Base-by-base conservation (phyloP, 2,797 vertebrate species). In the Poecile montanus region DNA sequence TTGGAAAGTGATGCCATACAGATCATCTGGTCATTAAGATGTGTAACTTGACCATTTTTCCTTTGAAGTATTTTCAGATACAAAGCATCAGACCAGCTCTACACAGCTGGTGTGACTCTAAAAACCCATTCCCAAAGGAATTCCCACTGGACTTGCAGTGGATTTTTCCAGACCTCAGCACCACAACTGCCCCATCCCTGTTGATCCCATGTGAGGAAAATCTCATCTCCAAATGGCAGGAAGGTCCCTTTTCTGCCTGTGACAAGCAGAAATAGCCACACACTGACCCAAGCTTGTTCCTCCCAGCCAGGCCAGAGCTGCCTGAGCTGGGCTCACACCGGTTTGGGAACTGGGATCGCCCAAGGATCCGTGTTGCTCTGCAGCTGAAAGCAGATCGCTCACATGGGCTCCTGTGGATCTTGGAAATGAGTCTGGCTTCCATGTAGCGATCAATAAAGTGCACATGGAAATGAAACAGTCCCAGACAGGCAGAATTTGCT, bases 21-120 rank as follows among this genome's bases (percentile, higher is more conserved):
- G 30, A 34, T 71, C 42, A 71, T 36, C 57, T 62, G 0, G 23
- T 29, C 57, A 61, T 4, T 30, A 72, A 87, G 58, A 91, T 65
- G 61, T 5, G 61, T 7, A 45, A 80, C 61, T 32, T 36, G 50
- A 58, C 30, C 45, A 19, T 26, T 91, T 88, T 50, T 57, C 74
- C 68, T 92, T 92, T 91, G 50, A 96, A 93, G 62, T 26, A 30
- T 32, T 80, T 71, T 85, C 81, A 79, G 48, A 73, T 21, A 47
- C 22, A 61, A 62, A n/a, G 12, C 74, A 63, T 57, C 54, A 60
- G 27, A 19, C 23, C 36, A 50, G 32, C 6, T 5, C 10, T 7
- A 32, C 74, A 44, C 73, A 72, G 80, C 29, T 89, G 44, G 16
- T 25, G 56, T 27, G 73, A 65, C 71, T 90, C 71, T 5, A 6